Evolutionary conservation across 1,140 invertebrate species (phyloP), one percentile per base, ranked within the genome.

Genomic region (Lepidurus apus): DNA sequence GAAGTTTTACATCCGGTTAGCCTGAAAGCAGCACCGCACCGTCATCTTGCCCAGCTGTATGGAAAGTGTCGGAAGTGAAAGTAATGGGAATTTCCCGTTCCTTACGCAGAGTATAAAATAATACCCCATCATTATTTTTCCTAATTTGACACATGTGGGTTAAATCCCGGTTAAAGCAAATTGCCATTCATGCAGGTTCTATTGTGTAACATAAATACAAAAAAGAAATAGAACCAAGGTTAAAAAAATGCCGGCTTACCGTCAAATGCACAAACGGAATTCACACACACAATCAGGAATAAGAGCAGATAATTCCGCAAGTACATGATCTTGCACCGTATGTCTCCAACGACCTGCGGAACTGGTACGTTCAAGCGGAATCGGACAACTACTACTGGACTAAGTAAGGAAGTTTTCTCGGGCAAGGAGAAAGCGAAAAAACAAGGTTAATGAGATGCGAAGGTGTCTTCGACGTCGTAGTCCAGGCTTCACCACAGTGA

Each of bases 391-490:
- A 13, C 9, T 1, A 65, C 53, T 65, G 53, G 21, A 13, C 53
- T 34, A 34, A 65, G 53, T 9, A 11, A 9, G 7, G 53, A 21
- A 13, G 53, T 65, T 65, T 65, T 65, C 53, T 34, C 53, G 21
- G 21, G 1, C 53, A 21, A 13, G 53, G 53, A 65, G 53, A 65
- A 65, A 65, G 53, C 53, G 53, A 65, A 65, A 34, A 21, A 65
- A 65, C 53, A 65, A 65, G 53, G 53, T n/a, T 65, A 65, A 65
- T 65, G 53, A 65, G 53, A 65, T 65, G 53, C 53, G 53, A 65
- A 65, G 21, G 21, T 21, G 53, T 65, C 53, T 13, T 17, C 53
- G n/a, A 65, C 53, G 53, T 65, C 53, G 53, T 17, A 65, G 17
- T 65, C 21, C 53, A 65, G 6, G 21, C 34, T 34, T 34, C 34